Percentiles rank a stretch among this genome's conserved stretches.
Conservation (phyloP, 2,113 vertebrate genomes). For the Onychostoma macrolepis region DNA sequence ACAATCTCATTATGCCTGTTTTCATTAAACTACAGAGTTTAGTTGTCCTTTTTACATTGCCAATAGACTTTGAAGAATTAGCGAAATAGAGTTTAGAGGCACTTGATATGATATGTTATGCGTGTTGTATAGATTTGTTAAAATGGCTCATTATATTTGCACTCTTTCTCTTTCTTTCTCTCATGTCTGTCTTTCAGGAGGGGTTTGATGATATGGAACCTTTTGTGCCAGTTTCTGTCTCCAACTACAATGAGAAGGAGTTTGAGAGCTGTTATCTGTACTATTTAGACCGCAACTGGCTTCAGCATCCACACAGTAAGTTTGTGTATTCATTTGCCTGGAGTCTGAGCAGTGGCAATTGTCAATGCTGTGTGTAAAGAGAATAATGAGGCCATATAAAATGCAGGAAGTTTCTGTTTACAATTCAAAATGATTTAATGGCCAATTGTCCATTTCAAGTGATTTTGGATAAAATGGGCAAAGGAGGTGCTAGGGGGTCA, state of each 20-base stretch:
- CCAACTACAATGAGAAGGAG: conserved; percentile 85
- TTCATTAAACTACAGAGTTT: not conserved
- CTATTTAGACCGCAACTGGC: conserved; percentile 87
- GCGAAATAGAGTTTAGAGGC: not conserved
- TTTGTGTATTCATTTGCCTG: not conserved
- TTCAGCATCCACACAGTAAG: conserved; percentile 84
- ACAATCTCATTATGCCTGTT: not conserved
- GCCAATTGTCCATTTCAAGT: not conserved
- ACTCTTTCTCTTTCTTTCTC: too few species aligned
- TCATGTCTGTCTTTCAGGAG: conserved; percentile 73
- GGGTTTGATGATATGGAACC: conserved; percentile 91
- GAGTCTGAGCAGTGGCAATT: not conserved
- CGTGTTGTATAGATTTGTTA: not conserved
- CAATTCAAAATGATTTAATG: not conserved
- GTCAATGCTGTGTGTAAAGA: not conserved
- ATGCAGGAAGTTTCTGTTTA: not conserved
- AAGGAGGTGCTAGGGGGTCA: not conserved
- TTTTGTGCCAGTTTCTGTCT: conserved; percentile 85
- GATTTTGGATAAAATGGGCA: not conserved
- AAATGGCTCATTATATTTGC: not conserved
- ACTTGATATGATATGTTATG: not conserved
- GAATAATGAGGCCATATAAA: not conserved
- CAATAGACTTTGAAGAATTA: not conserved
- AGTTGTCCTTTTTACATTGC: not conserved
- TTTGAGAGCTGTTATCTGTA: conserved; percentile 94